Evolutionary conservation across 2,888 invertebrate genomes (phyloP), one percentile per base, ranked within the genome.

Genomic region (Mactromeris polynyma): DNA sequence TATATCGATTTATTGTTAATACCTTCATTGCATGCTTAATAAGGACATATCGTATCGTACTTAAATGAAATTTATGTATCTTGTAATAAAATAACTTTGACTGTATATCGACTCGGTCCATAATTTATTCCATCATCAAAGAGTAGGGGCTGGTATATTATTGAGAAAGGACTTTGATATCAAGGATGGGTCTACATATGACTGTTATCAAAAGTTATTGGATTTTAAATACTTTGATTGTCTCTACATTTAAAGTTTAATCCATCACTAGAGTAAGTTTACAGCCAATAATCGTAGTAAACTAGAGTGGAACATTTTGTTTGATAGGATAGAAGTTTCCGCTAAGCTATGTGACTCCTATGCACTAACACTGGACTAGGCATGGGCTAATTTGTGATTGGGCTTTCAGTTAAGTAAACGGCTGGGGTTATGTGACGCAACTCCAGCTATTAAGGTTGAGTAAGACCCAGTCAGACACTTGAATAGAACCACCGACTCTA

Each of bases 121-220:
- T 73, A 36, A 73, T 73, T 31, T 73, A 73, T 73, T 19, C 36
- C 11, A 4, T 33, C 73, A 73, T 73, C 73, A 73, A 73, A 73
- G 73, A 36, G 73, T 73, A 33, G 73, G 73, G 73, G 73, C 19
- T 3, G 26, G 14, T 73, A 73, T 73, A 33, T 33, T 73, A 33
- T 73, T 36, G 14, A 19, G 19, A 4, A 33, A 73, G 9, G 33
- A 36, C 36, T 36, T 36, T 73, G 17, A 73, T 36, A 73, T 73
- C 31, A 73, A 73, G 36, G 73, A 36, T 36, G 73, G 26, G 36
- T 26, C 36, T 33, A 36, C 33, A 26, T 19, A 33, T 33, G 2
- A 73, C 6, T 14, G 73, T 73, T 17, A 73, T 73, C 73, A 73
- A 73, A 73, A 33, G 33, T 73, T 73, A 73, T 73, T 73, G 73